phyloP scores from a whole-genome alignment of 2,113 vertebrate genomes.

The Herpetotheres cachinnans region DNA sequence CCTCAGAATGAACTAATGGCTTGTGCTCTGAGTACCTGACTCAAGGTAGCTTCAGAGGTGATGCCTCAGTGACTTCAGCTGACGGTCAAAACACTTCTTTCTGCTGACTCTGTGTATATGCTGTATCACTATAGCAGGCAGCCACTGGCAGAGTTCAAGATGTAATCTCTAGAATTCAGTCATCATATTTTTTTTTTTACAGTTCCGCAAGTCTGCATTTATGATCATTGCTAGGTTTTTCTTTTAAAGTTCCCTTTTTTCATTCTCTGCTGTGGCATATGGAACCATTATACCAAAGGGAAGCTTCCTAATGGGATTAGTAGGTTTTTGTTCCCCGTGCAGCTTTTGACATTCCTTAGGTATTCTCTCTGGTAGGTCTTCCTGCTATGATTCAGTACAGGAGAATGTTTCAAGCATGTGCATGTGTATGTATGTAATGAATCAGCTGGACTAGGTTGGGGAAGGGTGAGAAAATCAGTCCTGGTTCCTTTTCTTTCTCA shows the following conservation, averaged over 20 bases:
- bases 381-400: slow-evolving; percentile 67
- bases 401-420: slow-evolving; percentile 69
- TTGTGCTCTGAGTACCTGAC: background rate
- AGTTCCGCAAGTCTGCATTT: background rate
- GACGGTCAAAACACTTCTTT: background rate
- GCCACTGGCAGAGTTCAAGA: background rate
- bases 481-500: background rate
- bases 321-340: slow-evolving; percentile 53
- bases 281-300: slow-evolving; percentile 20
- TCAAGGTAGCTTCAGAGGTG: background rate
- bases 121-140: background rate
- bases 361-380: slow-evolving; percentile 60
- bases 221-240: background rate
- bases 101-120: background rate
- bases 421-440: slow-evolving; percentile 57
- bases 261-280: background rate
- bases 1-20: background rate
- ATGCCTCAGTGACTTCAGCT: background rate
- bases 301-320: slow-evolving; percentile 74
- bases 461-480: slow-evolving; percentile 61
- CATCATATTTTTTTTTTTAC: background rate
- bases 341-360: slow-evolving; percentile 68
- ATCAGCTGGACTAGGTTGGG: slow-evolving; percentile 62
- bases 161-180: background rate
- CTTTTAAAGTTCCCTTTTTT: background rate